A percentile compares a stretch with the other conserved stretches of the same genome.
Conservation (phyloP, 2,888 invertebrate species). For the Caenorhabditis sp. region DNA sequence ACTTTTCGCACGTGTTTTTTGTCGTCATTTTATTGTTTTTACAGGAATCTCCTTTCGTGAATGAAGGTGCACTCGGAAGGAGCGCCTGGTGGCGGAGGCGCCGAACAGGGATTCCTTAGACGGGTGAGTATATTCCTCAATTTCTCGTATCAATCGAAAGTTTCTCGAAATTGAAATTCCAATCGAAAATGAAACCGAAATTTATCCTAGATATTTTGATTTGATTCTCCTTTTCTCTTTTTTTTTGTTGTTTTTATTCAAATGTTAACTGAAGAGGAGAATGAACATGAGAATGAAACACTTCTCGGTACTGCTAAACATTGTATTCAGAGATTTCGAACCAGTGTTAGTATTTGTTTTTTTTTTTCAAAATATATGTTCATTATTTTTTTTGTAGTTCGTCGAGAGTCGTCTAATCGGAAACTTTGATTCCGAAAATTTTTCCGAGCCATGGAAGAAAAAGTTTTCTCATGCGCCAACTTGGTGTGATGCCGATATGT, state of each 20-base stretch:
- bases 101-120: slow-evolving; percentile 22
- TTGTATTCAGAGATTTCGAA: slow-evolving; percentile 5
- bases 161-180: neutral
- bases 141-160: neutral
- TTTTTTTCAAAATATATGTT: neutral
- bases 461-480: slow-evolving; percentile 77
- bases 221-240: neutral
- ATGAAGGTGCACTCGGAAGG: slow-evolving; percentile 43
- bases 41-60: neutral
- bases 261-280: slow-evolving; percentile 12
- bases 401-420: slow-evolving; percentile 60
- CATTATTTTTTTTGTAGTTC: slow-evolving; percentile 49
- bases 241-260: neutral
- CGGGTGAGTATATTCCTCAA: slow-evolving; percentile 16
- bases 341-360: neutral
- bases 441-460: slow-evolving; percentile 69
- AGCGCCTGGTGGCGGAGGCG: slow-evolving; percentile 26
- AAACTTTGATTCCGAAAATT: slow-evolving; percentile 64
- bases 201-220: neutral
- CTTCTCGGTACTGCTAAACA: slow-evolving; percentile 10
- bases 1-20: neutral
- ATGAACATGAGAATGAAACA: neutral
- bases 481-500: slow-evolving; percentile 94
- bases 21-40: neutral
- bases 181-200: neutral